Evolutionary conservation across 2,113 vertebrate genomes (phyloP).

Genomic region (Sterrhoptilus dennistouni): DNA sequence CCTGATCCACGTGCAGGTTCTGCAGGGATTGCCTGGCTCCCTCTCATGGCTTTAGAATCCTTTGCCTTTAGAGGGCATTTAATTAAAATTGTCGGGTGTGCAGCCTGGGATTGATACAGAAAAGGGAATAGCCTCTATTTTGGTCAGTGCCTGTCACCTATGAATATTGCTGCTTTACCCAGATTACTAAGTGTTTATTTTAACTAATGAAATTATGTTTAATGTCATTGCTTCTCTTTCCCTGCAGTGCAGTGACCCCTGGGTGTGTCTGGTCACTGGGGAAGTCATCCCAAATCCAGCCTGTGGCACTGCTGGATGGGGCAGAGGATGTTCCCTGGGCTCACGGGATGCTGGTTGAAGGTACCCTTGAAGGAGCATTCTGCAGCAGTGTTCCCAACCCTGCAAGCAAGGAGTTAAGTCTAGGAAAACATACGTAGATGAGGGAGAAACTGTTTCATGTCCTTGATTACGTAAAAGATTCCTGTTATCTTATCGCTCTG

Average conservation of each 20-base stretch:
- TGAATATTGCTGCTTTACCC: background rate
- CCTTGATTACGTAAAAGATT: background rate
- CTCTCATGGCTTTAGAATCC: rapidly evolving
- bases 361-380: rapidly evolving
- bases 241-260: background rate
- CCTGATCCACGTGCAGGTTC: rapidly evolving
- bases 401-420: background rate
- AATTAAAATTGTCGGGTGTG: background rate
- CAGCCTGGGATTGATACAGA: background rate
- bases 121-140: rapidly evolving
- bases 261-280: background rate
- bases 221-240: background rate
- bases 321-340: background rate
- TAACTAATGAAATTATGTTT: background rate
- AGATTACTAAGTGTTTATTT: background rate
- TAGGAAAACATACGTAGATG: background rate
- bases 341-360: rapidly evolving
- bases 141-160: rapidly evolving
- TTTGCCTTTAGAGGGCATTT: background rate
- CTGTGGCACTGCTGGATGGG: background rate
- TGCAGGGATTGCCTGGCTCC: background rate
- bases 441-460: background rate
- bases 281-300: background rate
- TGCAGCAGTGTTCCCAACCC: background rate
- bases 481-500: background rate